phyloP scores from a whole-genome alignment of 2,888 invertebrate genomes.

The Acleris literana region DNA sequence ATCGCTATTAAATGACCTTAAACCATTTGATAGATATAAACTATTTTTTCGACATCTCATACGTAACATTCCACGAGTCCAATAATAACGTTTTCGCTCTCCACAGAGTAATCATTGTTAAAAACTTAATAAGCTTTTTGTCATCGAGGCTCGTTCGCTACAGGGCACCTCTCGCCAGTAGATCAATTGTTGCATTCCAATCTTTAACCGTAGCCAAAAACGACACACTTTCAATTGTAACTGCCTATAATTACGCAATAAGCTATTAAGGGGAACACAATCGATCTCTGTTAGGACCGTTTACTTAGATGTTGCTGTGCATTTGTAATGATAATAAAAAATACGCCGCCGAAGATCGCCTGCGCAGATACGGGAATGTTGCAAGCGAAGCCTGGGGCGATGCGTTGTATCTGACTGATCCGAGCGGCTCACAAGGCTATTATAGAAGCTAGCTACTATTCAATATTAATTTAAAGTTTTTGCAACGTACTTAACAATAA shows the following conservation, averaged over 20 bases:
- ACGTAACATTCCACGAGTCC: constrained; percentile 23
- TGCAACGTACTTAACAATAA: constrained; percentile 26
- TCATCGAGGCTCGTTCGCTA: constrained; percentile 32
- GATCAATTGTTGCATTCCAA: constrained; percentile 38
- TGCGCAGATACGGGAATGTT: constrained; percentile 57
- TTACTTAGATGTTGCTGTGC: constrained; percentile 64
- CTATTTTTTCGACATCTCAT: constrained; percentile 5
- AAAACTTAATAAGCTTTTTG: constrained; percentile 37
- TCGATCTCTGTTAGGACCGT: constrained; percentile 60
- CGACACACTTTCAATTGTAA: constrained; percentile 62
- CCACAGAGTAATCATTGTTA: constrained; percentile 36
- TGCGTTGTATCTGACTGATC: constrained; percentile 51
- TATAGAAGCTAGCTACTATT: constrained; percentile 46
- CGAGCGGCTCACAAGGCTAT: constrained; percentile 57
- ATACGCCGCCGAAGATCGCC: constrained; percentile 56
- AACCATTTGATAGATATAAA: background rate
- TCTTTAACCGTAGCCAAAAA: constrained; percentile 44
- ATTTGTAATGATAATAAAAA: constrained; percentile 58
- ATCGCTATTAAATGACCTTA: too few species aligned
- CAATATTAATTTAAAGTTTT: constrained; percentile 25
- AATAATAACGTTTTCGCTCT: constrained; percentile 35
- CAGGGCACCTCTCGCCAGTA: constrained; percentile 33
- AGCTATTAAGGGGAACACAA: constrained; percentile 68
- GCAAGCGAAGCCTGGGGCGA: constrained; percentile 62
- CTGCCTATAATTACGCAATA: constrained; percentile 58